A percentile compares a stretch with the other conserved stretches of the same genome.
These are phyloP conservation scores for Heteractis magnifica DNA, from an alignment of 92 coral and sea anemone genomes.

Conservation along the genomic window DNA sequence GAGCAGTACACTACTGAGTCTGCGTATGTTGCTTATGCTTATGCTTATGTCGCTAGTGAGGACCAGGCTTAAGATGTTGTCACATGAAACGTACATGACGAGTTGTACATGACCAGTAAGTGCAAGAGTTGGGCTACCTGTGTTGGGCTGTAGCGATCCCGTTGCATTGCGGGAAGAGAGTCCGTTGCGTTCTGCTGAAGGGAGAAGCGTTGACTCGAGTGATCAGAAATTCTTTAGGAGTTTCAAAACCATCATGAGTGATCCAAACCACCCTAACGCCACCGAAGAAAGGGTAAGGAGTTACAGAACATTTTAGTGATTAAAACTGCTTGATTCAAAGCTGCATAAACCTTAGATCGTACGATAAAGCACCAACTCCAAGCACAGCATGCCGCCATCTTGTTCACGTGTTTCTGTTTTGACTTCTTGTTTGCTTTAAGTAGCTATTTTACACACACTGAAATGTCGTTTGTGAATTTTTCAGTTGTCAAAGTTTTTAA, in stretches of 20 bases:
- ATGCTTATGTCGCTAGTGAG: no score
- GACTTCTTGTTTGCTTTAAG: neutral
- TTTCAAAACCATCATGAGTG: conserved; percentile 10
- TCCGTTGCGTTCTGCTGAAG: neutral
- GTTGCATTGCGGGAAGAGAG: neutral
- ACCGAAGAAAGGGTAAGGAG: conserved; percentile 17
- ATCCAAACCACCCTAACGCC: conserved; percentile 16
- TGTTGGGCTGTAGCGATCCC: no score
- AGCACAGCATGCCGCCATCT: conserved; percentile 5
- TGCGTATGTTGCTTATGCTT: no score
- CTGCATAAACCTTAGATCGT: neutral
- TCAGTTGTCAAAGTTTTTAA: no score
- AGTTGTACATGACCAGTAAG: no score
- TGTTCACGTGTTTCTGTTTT: conserved; percentile 28
- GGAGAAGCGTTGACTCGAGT: neutral
- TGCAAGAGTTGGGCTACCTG: no score
- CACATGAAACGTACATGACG: no score
- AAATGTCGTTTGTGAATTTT: no score
- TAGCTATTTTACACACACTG: neutral
- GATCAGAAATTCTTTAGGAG: neutral
- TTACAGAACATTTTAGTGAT: neutral
- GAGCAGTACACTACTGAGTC: no score
- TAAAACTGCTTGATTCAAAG: neutral
- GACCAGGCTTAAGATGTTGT: no score
- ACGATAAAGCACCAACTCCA: neutral